Base-by-base conservation (phyloP, 2,888 invertebrate species). In the Drosophila aldrichi region DNA sequence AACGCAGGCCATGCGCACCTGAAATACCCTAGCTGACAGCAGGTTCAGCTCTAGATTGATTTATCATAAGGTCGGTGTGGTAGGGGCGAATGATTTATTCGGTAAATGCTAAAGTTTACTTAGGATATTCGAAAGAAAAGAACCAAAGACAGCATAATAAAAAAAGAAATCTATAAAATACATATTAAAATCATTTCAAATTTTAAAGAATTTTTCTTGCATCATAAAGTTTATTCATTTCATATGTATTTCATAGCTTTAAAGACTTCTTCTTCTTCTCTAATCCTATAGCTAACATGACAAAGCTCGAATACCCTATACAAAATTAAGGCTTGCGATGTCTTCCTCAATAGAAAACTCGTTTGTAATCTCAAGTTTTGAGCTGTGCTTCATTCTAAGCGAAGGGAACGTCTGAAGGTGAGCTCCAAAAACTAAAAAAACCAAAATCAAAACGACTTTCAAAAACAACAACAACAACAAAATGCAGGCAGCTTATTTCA, bases 361-460 rank as follows among this genome's bases (percentile, higher is more conserved):
- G 70, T 77, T 77, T 61, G 44, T 44, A 16, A 44, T 44, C 44
- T 44, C 14, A 22, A 14, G 43, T 14, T 43, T 3, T n/a, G n/a
- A 34, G 57, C 20, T 25, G 2, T 38, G 51, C 38, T 59, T 59
- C 16, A 46, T 75, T 75, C 78, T 73, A 48, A 54, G 56, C 68
- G n/a, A 74, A 76, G 76, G 76, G 76, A 76, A 61, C 51, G 29
- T 40, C 43, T 67, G 78, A 81, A 74, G 74, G 68, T 68, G 51
- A 80, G 74, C 38, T 29, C 63, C 63, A 64, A 65, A 57, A 57
- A 40, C 66, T 63, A 65, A 65, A 65, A 65, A 57, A 57, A 40
- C 46, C 66, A 59, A 62, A 86, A 67, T 70, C 68, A 55, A 82
- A 88, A 74, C 86, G 69, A 83, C 81, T 81, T 88, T 84, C 83